Conservation (phyloP, 2,888 invertebrate species). For the Teinopalpus imperialis region DNA sequence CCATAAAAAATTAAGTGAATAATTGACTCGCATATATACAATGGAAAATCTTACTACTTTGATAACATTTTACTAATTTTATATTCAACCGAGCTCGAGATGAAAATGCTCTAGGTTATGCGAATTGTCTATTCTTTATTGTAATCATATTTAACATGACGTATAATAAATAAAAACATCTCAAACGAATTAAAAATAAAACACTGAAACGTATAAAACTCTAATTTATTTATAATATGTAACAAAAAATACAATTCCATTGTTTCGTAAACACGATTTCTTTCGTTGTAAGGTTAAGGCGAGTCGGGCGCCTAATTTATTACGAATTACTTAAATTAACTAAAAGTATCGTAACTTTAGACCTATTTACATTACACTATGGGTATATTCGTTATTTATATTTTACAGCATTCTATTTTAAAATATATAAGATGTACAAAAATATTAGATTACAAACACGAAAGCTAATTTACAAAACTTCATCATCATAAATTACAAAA, state of each 20-base stretch:
- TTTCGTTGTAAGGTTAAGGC: slow-evolving; percentile 36
- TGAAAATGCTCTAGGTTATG: too few relatives aligned
- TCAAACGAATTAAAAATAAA: too few relatives aligned
- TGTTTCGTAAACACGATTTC: slow-evolving; percentile 33
- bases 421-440: slow-evolving; percentile 26
- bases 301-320: too few relatives aligned
- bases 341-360: slow-evolving; percentile 5
- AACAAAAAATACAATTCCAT: slow-evolving; percentile 24
- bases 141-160: too few relatives aligned
- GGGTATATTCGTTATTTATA: slow-evolving; percentile 8
- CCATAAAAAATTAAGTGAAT: too few relatives aligned
- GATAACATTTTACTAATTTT: too few relatives aligned
- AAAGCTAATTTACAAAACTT: slow-evolving; percentile 12
- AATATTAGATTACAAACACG: slow-evolving; percentile 31
- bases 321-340: slow-evolving; percentile 3
- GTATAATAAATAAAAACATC: too few relatives aligned
- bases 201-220: not conserved
- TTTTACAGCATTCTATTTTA: slow-evolving; percentile 10
- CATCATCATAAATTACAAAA: not conserved
- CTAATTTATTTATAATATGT: slow-evolving; percentile 19
- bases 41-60: too few relatives aligned
- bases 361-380: slow-evolving; percentile 14
- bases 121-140: too few relatives aligned
- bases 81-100: too few relatives aligned
- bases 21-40: too few relatives aligned